Percentiles rank a stretch among this genome's conserved stretches.
Evolutionary conservation across 2,113 vertebrate genomes (phyloP).

Genomic region (Pelecanoides urinatrix): DNA sequence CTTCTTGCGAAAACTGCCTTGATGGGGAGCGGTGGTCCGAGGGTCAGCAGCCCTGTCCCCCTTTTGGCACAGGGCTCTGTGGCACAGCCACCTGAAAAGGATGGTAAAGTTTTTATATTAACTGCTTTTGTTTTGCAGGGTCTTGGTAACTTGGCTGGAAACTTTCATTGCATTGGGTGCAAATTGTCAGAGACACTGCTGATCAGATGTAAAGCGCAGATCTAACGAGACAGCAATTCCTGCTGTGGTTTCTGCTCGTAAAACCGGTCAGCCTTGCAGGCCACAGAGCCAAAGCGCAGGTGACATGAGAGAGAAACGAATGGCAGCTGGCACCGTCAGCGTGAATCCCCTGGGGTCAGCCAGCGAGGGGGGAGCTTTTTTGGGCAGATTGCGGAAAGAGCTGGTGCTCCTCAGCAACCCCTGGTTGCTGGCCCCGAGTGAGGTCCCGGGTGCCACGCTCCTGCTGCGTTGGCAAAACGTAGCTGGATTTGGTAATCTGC

Average conservation of each 20-base stretch:
- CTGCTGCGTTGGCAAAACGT: background rate
- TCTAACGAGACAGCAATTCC: fast-evolving
- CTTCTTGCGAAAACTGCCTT: background rate
- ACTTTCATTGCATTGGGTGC: background rate
- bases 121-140: background rate
- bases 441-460: fast-evolving
- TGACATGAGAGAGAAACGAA: fast-evolving
- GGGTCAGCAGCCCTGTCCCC: background rate
- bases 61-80: background rate
- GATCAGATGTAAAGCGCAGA: background rate
- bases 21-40: fast-evolving
- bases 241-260: fast-evolving
- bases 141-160: background rate
- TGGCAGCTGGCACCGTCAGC: fast-evolving
- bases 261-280: background rate
- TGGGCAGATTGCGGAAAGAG: background rate
- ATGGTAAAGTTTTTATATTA: fast-evolving
- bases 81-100: background rate
- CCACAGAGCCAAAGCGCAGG: fast-evolving
- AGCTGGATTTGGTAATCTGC: background rate
- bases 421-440: background rate
- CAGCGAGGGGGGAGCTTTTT: background rate
- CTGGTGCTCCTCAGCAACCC: background rate
- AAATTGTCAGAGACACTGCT: background rate
- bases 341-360: background rate